Percentiles rank a stretch among this genome's conserved stretches.
Conservation (phyloP, 2,113 vertebrate genomes). For the Carassius carassius region DNA sequence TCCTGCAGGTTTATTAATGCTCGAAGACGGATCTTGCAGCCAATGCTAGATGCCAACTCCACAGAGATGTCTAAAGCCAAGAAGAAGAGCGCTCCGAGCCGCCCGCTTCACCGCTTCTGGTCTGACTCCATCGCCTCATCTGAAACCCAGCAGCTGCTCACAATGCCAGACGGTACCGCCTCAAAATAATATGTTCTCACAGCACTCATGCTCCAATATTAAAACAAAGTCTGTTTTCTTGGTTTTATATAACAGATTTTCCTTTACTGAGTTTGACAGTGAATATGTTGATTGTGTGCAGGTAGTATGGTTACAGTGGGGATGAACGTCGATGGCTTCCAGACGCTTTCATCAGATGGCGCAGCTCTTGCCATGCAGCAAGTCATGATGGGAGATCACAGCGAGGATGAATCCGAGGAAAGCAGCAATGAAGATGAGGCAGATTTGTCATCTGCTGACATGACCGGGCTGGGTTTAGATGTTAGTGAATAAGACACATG, state of each 20-base stretch:
- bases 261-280: not conserved
- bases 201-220: not conserved
- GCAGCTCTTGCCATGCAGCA: conserved; percentile 93
- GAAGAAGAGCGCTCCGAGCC: conserved; percentile 92
- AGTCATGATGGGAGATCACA: conserved; percentile 95
- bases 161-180: conserved; percentile 86
- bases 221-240: no score
- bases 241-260: not conserved
- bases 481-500: conserved; percentile 77
- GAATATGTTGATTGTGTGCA: conserved; percentile 52
- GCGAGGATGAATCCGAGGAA: conserved; percentile 91
- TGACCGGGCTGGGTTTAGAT: conserved; percentile 88
- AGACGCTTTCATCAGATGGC: conserved; percentile 91
- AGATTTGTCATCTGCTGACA: conserved; percentile 78
- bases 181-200: not conserved
- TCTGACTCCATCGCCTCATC: conserved; percentile 91
- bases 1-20: conserved; percentile 94
- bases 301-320: conserved; percentile 88
- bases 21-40: conserved; percentile 93
- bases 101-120: conserved; percentile 96
- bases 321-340: conserved; percentile 92
- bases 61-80: conserved; percentile 89
- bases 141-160: conserved; percentile 81
- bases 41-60: conserved; percentile 94
- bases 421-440: conserved; percentile 84